These are phyloP conservation scores for Calypte anna DNA, from an alignment of 2,113 vertebrate genomes.

Conservation along the genomic window DNA sequence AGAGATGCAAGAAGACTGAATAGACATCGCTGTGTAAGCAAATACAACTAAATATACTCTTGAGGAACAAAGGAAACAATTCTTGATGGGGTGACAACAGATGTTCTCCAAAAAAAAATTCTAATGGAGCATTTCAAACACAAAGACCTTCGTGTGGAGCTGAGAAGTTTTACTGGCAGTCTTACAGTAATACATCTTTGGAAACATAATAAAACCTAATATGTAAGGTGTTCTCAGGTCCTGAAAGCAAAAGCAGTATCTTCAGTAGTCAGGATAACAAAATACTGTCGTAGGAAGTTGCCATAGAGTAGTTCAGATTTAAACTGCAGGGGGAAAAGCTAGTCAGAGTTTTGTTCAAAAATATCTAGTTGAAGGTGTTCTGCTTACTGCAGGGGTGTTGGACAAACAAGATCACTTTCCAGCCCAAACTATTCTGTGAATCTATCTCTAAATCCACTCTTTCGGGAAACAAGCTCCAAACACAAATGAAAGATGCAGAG, in stretches of 20 bases:
- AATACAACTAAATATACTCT: constrained; percentile 52
- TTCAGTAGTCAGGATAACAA: not conserved
- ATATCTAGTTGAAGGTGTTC: too few species aligned
- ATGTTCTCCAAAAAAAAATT: constrained; percentile 58
- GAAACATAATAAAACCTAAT: constrained; percentile 42
- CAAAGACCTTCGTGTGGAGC: constrained; percentile 69
- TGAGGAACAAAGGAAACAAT: constrained; percentile 63
- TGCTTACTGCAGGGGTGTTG: too few species aligned
- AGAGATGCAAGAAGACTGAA: constrained; percentile 27
- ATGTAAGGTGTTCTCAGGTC: constrained; percentile 53
- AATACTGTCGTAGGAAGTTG: not conserved
- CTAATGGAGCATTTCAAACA: constrained; percentile 57
- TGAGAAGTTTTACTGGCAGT: constrained; percentile 58
- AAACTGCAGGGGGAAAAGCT: not conserved
- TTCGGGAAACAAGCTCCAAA: not conserved
- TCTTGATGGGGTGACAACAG: constrained; percentile 70
- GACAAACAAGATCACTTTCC: too few species aligned
- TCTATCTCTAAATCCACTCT: not conserved
- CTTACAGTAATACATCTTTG: constrained; percentile 6
- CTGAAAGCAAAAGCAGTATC: constrained; percentile 51
- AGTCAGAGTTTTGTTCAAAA: not conserved
- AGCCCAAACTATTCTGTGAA: too few species aligned
- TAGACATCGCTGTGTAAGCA: constrained; percentile 29
- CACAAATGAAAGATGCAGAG: not conserved
- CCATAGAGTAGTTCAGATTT: not conserved